Base-by-base conservation (phyloP, 2,888 invertebrate genomes). In the Unio pictorum region DNA sequence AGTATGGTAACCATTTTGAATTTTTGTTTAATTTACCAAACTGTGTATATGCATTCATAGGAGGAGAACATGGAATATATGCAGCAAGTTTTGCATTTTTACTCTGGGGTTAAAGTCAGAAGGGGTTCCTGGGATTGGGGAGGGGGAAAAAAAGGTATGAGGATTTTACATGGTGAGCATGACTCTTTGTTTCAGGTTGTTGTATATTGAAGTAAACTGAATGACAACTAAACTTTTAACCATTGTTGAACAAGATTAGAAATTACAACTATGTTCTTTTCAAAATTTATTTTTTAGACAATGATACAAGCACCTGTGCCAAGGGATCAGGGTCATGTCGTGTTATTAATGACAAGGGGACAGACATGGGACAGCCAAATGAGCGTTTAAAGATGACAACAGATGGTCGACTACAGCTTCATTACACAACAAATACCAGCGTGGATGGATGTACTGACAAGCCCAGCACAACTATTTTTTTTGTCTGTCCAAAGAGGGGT, bases 401-500 rank as follows among this genome's bases (percentile, higher is more conserved):
- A 1, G 72, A 71, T n/a, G 74, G 79, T 20, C 73, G 79, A 8
- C 75, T 84, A 20, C 71, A 68, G 55, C 67, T 85, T 45, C 71
- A 70, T 15, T 85, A 84, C 65, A 72, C 63, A 5, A 67, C 81
- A 0, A 54, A 73, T n/a, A 23, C 60, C 20, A 73, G 67, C 18
- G 73, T 78, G 17, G 62, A 65, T 11, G 78, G 77, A 55, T 86
- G 86, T 70, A 70, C 81, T 18, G 66, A 73, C 55, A 68, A 70
- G 6, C 84, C 86, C 3, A 68, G 74, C 3, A 86, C 86, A 8
- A 80, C 82, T 17, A 84, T 87, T 61, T 79, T 73, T n/a, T 86
- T 87, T 64, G 73, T 79, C 18, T 87, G 87, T 75, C 87, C 87
- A 20, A 66, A 80, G 28, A 68, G 81, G 59, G 86, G 86, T 67